These are phyloP conservation scores for Perizoma flavofasciatum DNA, from an alignment of 2,888 invertebrate species.

Conservation along the genomic window DNA sequence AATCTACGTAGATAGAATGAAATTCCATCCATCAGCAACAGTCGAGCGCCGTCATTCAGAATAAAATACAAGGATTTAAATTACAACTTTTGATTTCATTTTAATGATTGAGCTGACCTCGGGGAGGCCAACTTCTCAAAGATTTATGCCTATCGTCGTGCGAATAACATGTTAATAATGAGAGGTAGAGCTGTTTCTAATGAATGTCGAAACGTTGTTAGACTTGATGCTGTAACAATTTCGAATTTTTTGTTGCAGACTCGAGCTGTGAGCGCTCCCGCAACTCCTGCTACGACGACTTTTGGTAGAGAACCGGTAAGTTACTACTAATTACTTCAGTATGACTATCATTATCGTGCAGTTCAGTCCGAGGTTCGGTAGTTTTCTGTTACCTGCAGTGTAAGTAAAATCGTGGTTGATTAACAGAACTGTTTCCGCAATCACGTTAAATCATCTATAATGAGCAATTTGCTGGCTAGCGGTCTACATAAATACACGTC, in stretches of 20 bases:
- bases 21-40: conserved; percentile 50
- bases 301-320: conserved; percentile 70
- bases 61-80: conserved; percentile 61
- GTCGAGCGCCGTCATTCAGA: conserved; percentile 36
- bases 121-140: conserved; percentile 39
- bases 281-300: conserved; percentile 66
- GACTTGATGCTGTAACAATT: conserved; percentile 28
- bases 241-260: conserved; percentile 65
- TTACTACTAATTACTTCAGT: conserved; percentile 16
- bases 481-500: conserved; percentile 47
- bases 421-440: conserved; percentile 33
- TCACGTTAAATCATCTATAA: conserved; percentile 41
- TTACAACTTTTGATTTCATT: conserved; percentile 70
- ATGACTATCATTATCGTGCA: too few relatives aligned
- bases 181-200: conserved; percentile 31
- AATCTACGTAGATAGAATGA: conserved; percentile 45
- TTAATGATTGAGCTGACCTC: conserved; percentile 60
- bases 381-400: conserved; percentile 19
- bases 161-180: conserved; percentile 38
- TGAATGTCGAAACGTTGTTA: conserved; percentile 16
- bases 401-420: conserved; percentile 22
- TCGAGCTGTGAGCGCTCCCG: conserved; percentile 80
- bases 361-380: not conserved
- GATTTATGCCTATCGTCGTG: conserved; percentile 44
- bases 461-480: conserved; percentile 38